A percentile compares a stretch with the other conserved stretches of the same genome.
phyloP scores from a whole-genome alignment of 2,113 vertebrate species.

The Uria lomvia region DNA sequence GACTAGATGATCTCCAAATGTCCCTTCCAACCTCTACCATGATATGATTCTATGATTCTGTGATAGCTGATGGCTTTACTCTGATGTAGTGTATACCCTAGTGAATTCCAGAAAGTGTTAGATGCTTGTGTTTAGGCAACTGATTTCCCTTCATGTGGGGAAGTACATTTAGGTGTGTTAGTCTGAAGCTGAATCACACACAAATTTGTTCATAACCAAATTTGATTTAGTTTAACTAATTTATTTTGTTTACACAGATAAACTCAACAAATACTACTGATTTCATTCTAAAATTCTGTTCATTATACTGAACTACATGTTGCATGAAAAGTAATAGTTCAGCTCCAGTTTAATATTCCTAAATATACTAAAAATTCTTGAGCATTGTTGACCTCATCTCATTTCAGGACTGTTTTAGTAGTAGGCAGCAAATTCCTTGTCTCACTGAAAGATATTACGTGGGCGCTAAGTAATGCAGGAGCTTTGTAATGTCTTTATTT shows the following conservation, averaged over 20 bases:
- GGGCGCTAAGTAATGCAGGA: background rate
- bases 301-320: background rate
- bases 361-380: background rate
- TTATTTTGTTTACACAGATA: background rate
- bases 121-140: background rate
- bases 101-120: background rate
- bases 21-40: background rate
- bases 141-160: background rate
- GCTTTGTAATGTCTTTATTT: background rate
- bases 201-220: background rate
- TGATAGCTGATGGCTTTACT: background rate
- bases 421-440: background rate
- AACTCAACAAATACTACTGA: background rate
- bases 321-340: background rate
- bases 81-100: background rate
- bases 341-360: background rate
- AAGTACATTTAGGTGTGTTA: background rate
- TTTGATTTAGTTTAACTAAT: background rate
- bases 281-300: background rate
- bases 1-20: background rate
- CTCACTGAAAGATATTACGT: background rate
- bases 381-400: background rate
- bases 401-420: background rate
- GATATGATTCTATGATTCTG: background rate
- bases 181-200: background rate